Conservation (phyloP, 1,140 invertebrate species). For the Drosophila trapezifrons region DNA sequence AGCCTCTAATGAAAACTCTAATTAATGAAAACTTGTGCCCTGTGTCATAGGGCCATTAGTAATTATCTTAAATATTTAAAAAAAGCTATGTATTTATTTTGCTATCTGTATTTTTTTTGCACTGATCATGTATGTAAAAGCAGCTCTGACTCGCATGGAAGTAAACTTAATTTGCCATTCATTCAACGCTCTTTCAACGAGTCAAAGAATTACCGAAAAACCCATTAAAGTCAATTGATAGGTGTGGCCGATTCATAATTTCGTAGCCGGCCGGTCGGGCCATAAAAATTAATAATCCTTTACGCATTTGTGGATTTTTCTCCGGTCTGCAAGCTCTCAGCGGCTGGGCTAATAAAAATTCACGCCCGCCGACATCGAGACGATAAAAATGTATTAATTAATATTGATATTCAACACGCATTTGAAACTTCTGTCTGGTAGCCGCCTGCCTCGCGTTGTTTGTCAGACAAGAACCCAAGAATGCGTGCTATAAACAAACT, state of each 20-base stretch:
- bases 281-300: slow-evolving; percentile 70
- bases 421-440: slow-evolving; percentile 23
- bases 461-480: background rate
- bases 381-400: slow-evolving; percentile 70
- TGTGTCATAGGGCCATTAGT: too few species aligned
- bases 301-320: slow-evolving; percentile 19
- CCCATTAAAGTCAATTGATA: slow-evolving; percentile 29
- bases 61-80: too few species aligned
- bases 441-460: background rate
- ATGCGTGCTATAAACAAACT: slow-evolving; percentile 47
- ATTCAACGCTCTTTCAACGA: slow-evolving; percentile 2
- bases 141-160: background rate
- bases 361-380: slow-evolving; percentile 29
- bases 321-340: slow-evolving; percentile 1
- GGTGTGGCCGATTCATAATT: slow-evolving; percentile 50
- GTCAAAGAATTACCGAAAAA: slow-evolving; percentile 21
- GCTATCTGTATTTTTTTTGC: too few species aligned
- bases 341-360: slow-evolving; percentile 58
- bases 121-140: too few species aligned
- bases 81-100: too few species aligned
- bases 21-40: too few species aligned
- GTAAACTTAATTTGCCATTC: slow-evolving; percentile 18
- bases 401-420: slow-evolving; percentile 72
- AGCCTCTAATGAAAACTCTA: too few species aligned
- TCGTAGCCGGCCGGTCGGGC: slow-evolving; percentile 6